Conservation (phyloP, 1,140 invertebrate genomes). For the Paraescarpia echinospica region DNA sequence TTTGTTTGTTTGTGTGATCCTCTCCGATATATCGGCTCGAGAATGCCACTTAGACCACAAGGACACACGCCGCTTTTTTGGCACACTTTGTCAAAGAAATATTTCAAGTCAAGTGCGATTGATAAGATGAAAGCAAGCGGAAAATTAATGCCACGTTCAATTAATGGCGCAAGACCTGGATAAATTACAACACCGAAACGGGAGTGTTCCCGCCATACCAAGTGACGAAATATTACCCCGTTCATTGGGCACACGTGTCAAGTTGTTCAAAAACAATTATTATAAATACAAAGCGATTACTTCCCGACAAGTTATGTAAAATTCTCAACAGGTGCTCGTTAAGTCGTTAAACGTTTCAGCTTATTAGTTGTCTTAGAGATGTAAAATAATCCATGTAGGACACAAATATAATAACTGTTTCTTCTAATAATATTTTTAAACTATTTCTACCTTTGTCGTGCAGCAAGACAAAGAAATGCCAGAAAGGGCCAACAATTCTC, state of each 20-base stretch:
- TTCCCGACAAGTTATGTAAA: too few species aligned
- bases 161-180: neutral
- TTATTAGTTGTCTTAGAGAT: too few species aligned
- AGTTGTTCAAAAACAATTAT: too few species aligned
- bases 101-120: neutral
- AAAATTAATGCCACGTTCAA: neutral
- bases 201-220: neutral
- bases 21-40: neutral
- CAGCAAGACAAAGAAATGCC: too few species aligned
- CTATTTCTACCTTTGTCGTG: too few species aligned
- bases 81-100: neutral
- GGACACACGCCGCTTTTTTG: neutral
- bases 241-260: neutral
- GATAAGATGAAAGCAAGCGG: neutral
- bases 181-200: neutral
- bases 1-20: neutral
- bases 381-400: too few species aligned
- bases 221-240: neutral
- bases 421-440: too few species aligned
- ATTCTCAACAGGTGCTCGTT: too few species aligned
- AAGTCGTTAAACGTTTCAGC: too few species aligned
- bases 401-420: too few species aligned
- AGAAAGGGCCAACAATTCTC: too few species aligned
- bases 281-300: too few species aligned
- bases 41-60: neutral